Conservation (phyloP, 2,888 invertebrate species). For the Latheticus oryzae region DNA sequence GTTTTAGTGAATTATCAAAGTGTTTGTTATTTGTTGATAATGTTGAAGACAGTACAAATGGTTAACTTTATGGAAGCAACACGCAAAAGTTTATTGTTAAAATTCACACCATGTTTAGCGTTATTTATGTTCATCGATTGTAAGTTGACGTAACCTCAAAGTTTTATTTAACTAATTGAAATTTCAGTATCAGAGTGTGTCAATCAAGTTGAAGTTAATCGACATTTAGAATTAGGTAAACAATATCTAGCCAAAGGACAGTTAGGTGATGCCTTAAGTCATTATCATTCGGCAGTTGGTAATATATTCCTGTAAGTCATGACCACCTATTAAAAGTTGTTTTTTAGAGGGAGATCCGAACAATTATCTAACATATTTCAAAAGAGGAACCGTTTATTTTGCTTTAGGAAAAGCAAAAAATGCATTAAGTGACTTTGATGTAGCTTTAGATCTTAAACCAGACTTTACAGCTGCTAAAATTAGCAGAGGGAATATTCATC, state of each 20-base stretch:
- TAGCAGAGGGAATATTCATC: conserved; percentile 83
- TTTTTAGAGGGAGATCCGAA: conserved; percentile 91
- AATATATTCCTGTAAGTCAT: conserved; percentile 57
- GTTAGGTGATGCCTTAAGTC: conserved; percentile 93
- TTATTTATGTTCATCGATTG: conserved; percentile 78
- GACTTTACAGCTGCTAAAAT: conserved; percentile 90
- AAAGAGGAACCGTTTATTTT: conserved; percentile 94
- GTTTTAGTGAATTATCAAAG: conserved; percentile 24
- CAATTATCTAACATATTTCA: conserved; percentile 96
- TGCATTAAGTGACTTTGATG: conserved; percentile 93
- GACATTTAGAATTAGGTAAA: conserved; percentile 93
- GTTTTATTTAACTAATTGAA: conserved; percentile 39
- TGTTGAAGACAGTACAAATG: conserved; percentile 60
- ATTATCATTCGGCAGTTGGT: conserved; percentile 98
- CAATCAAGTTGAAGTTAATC: conserved; percentile 84
- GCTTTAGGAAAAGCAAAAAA: conserved; percentile 96
- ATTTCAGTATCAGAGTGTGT: conserved; percentile 76
- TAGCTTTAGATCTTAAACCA: conserved; percentile 92
- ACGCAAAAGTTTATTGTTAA: conserved; percentile 68
- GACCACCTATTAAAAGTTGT: conserved; percentile 7
- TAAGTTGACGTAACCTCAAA: conserved; percentile 62
- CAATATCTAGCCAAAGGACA: conserved; percentile 93
- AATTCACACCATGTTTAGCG: conserved; percentile 75
- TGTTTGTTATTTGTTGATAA: conserved; percentile 43
- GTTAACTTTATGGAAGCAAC: conserved; percentile 70